Conservation (phyloP, 2,797 vertebrate species). For the Oreochromis mossambicus region DNA sequence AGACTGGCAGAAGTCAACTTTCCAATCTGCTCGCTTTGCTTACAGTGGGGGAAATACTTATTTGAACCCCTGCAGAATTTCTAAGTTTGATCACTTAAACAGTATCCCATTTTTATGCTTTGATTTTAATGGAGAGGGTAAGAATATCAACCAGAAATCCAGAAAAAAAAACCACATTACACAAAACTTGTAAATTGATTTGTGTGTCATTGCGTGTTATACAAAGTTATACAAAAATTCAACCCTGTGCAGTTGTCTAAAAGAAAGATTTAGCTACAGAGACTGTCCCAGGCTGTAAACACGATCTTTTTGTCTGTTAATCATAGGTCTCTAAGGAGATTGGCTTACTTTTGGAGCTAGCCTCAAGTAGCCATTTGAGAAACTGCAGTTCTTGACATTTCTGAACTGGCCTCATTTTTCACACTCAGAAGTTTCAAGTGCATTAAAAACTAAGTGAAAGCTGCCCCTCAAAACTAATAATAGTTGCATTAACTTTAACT, state of each 20-base stretch:
- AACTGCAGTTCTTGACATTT: neutral
- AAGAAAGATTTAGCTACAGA: neutral
- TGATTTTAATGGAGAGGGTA: neutral
- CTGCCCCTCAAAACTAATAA: neutral
- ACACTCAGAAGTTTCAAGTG: neutral
- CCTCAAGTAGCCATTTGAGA: neutral
- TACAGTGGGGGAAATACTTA: neutral
- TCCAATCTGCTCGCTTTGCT: neutral
- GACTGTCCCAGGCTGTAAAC: neutral
- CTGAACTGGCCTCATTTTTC: neutral
- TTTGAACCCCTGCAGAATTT: neutral
- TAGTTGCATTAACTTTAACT: neutral
- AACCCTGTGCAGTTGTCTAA: neutral
- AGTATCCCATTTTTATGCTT: neutral
- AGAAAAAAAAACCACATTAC: neutral
- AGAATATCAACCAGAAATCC: neutral
- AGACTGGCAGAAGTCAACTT: neutral
- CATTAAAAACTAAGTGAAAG: neutral
- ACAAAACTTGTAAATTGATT: neutral
- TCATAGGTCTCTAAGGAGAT: neutral
- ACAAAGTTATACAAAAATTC: neutral
- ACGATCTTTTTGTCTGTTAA: neutral
- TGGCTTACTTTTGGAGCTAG: neutral
- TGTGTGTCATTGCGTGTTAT: fast-evolving
- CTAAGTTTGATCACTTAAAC: neutral